Base-by-base conservation (phyloP, 2,113 vertebrate species). In the Austrofundulus limnaeus region DNA sequence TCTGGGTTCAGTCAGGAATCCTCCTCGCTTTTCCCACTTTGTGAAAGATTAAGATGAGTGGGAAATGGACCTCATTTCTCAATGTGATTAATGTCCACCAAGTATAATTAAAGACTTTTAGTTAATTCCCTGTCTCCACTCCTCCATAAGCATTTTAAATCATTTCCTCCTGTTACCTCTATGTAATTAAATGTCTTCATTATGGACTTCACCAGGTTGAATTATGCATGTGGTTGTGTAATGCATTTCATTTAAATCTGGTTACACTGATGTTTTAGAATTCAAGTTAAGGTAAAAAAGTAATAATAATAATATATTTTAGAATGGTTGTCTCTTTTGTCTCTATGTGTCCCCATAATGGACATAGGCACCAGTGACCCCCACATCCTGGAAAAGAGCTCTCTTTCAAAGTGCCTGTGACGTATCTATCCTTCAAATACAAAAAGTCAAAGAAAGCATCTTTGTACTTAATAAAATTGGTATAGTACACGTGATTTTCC, bases 91-190 rank as follows among this genome's bases (percentile, higher is more conserved):
- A 92, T 92, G 85, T 85, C 85, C 77, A 82, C 84, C 78, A 88
- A 85, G 81, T 87, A 83, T 91, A 92, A 92, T 92, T 92, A 92
- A 91, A 89, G 83, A 90, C 85, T 81, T 90, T 90, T 82, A 89
- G 88, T 90, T 92, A 91, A 92, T 91, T 91, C 85, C 84, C 77
- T 87, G 89, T 89, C 89, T 74, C 66, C 65, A 56, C 76, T 87
- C 82, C 79, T 79, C 65, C 23, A 61, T 84, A 86, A 79, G 84
- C 83, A 80, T 82, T 90, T 90, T 92, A 90, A 88, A 89, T 90
- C 79, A 90, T 86, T 83, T 86, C 84, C 84, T 79, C 58, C 39
- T 43, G 77, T 84, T 73, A 74, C 76, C 74, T 73, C 70, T 50
- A 31, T 76, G 54, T 90, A 86, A 88, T 86, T 88, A 73, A 87